A percentile compares a stretch with the other conserved stretches of the same genome.
phyloP scores from a whole-genome alignment of 2,113 vertebrate genomes.

The Euleptes europaea region DNA sequence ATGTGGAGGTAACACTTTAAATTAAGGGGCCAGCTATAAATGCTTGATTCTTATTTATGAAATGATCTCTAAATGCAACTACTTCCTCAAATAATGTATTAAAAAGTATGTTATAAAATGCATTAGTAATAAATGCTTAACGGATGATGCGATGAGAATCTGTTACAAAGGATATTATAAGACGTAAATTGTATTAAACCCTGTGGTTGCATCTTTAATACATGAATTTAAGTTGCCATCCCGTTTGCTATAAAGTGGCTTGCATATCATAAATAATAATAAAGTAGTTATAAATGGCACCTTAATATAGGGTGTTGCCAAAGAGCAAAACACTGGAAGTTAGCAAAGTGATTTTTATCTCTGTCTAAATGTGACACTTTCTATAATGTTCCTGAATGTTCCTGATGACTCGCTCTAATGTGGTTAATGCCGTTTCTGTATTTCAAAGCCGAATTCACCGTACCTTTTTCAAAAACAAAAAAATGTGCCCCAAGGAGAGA shows the following conservation, averaged over 20 bases:
- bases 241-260: conserved; percentile 74
- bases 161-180: conserved; percentile 79
- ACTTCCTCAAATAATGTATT: conserved; percentile 79
- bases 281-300: conserved; percentile 78
- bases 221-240: conserved; percentile 83
- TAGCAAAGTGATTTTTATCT: conserved; percentile 81
- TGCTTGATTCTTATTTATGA: conserved; percentile 84
- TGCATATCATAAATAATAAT: conserved; percentile 83
- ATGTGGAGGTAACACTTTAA: conserved; percentile 80
- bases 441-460: conserved; percentile 75
- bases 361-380: conserved; percentile 62
- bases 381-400: conserved; percentile 70
- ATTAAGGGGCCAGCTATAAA: conserved; percentile 81
- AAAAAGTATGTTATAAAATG: conserved; percentile 81
- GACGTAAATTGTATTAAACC: conserved; percentile 80
- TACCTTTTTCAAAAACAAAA: conserved; percentile 23
- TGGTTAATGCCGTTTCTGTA: conserved; percentile 75
- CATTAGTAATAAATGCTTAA: conserved; percentile 84
- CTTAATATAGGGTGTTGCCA: conserved; percentile 78
- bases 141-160: conserved; percentile 76
- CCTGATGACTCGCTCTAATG: conserved; percentile 71
- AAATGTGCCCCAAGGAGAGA: conserved; percentile 68
- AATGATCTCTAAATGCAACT: conserved; percentile 80
- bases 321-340: conserved; percentile 73
- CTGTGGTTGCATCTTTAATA: conserved; percentile 81